phyloP scores from a whole-genome alignment of 2,888 invertebrate genomes.

The Bibio marci region DNA sequence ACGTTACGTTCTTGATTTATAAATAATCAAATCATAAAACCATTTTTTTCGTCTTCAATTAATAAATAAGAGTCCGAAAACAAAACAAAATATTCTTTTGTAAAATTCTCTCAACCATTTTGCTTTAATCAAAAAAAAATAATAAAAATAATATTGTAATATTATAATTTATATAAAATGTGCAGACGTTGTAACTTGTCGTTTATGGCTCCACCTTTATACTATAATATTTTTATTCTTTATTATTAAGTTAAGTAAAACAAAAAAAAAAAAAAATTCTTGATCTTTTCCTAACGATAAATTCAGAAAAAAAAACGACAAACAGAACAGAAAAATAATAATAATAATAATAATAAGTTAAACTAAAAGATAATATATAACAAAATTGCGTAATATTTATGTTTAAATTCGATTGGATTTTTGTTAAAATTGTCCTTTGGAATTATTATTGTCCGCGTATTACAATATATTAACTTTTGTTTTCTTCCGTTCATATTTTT shows the following conservation, averaged over 20 bases:
- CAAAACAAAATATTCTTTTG: too few relatives aligned
- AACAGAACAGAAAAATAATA: not conserved
- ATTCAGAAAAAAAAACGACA: too few relatives aligned
- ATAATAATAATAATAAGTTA: not conserved
- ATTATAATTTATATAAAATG: not conserved
- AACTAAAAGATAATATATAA: not conserved
- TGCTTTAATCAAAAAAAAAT: not conserved
- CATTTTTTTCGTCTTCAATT: too few relatives aligned
- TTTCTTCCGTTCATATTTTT: not conserved
- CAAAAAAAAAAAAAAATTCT: too few relatives aligned
- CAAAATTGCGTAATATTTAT: slow-evolving; percentile 2
- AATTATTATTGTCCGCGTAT: too few relatives aligned
- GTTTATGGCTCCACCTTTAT: slow-evolving; percentile 1
- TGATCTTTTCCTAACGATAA: too few relatives aligned
- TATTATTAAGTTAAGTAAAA: too few relatives aligned
- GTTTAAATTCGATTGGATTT: slow-evolving; percentile 3
- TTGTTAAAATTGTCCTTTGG: not conserved
- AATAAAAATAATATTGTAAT: too few relatives aligned
- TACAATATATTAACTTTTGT: too few relatives aligned
- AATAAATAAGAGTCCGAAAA: too few relatives aligned
- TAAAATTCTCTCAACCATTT: not conserved
- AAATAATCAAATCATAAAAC: too few relatives aligned
- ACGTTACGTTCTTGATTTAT: too few relatives aligned
- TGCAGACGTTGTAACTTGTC: slow-evolving; percentile 1
- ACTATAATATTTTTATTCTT: not conserved